Conservation (phyloP, 2,888 invertebrate species). For the Rhogogaster chlorosoma region DNA sequence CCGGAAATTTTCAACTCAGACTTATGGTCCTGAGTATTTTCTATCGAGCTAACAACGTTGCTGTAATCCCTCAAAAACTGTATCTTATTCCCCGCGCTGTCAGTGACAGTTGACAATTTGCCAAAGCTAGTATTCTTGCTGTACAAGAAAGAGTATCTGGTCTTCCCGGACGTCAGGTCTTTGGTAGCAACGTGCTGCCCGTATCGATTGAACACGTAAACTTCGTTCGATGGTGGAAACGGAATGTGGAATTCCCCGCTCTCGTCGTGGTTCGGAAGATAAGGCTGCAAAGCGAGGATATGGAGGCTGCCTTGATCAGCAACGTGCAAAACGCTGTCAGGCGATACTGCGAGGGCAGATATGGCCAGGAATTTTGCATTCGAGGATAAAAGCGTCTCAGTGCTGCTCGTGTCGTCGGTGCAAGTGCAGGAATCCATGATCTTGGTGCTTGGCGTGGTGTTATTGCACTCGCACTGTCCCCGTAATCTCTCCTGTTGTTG, state of each 20-base stretch:
- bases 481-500: conserved; percentile 82
- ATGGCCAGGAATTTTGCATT: conserved; percentile 94
- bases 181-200: conserved; percentile 98
- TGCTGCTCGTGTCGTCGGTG: conserved; percentile 86
- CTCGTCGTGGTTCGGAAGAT: conserved; percentile 91
- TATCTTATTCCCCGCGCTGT: conserved; percentile 95
- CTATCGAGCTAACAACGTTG: conserved; percentile 95
- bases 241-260: conserved; percentile 96
- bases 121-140: conserved; percentile 98
- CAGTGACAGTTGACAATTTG: conserved; percentile 94
- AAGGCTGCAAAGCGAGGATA: conserved; percentile 91
- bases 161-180: conserved; percentile 96
- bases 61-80: conserved; percentile 95
- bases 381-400: conserved; percentile 92
- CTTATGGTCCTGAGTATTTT: conserved; percentile 96
- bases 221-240: conserved; percentile 95
- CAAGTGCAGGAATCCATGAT: conserved; percentile 79
- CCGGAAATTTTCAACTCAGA: conserved; percentile 95
- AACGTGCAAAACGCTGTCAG: conserved; percentile 96
- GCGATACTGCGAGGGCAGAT: conserved; percentile 94
- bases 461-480: conserved; percentile 70
- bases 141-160: conserved; percentile 96
- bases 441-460: conserved; percentile 70
- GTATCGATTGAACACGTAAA: conserved; percentile 95
- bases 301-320: conserved; percentile 96